These are phyloP conservation scores for Fratercula arctica DNA, from an alignment of 2,797 vertebrate genomes.

Conservation along the genomic window DNA sequence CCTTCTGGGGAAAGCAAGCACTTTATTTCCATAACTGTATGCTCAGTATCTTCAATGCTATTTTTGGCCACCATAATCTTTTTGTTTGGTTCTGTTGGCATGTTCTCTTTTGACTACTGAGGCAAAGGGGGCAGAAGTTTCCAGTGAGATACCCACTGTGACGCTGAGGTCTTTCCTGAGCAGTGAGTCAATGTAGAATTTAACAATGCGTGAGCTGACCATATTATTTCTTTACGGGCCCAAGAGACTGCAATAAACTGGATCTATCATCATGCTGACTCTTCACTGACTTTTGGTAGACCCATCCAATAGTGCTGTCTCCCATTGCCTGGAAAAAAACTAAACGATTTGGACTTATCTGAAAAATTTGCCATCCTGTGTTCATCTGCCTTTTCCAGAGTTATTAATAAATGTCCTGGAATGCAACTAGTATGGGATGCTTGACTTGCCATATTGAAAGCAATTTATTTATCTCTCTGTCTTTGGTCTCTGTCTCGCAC, in stretches of 20 bases:
- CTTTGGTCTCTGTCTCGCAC: neutral
- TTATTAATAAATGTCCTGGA: neutral
- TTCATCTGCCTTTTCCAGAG: neutral
- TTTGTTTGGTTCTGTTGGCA: slow-evolving; percentile 53
- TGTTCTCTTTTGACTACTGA: neutral
- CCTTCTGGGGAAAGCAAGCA: neutral
- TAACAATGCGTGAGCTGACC: neutral
- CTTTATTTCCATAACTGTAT: slow-evolving; percentile 17
- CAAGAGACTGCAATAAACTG: neutral
- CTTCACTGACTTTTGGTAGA: neutral
- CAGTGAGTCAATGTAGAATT: neutral
- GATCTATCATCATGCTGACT: neutral
- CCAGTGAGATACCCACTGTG: neutral
- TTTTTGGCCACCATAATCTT: slow-evolving; percentile 45
- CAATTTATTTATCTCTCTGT: neutral
- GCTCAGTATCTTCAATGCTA: slow-evolving; percentile 12
- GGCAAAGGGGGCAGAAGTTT: slow-evolving; percentile 38
- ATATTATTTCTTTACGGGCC: neutral
- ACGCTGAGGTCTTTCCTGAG: neutral
- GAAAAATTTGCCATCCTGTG: neutral
- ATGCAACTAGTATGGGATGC: neutral
- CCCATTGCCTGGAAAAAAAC: neutral
- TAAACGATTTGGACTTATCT: neutral
- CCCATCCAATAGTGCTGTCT: neutral
- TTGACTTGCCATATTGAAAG: neutral